Conservation (phyloP, 2,888 invertebrate genomes). For the Cantharis rufa region DNA sequence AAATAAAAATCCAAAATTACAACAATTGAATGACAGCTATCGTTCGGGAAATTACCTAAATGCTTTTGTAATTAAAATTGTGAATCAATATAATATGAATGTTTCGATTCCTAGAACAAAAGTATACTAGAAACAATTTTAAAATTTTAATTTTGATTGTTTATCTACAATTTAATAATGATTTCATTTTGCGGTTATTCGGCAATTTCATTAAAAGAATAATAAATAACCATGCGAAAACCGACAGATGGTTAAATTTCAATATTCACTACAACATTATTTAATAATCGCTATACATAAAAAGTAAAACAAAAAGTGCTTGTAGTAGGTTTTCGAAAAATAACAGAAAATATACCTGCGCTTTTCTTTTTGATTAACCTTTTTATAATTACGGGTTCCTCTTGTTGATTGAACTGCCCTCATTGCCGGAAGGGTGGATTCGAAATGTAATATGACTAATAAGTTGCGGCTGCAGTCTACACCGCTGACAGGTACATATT, state of each 20-base stretch:
- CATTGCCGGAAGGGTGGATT: conserved; percentile 17
- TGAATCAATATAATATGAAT: not conserved
- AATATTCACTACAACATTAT: not conserved
- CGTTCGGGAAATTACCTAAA: not conserved
- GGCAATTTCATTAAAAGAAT: not conserved
- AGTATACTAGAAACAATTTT: not conserved
- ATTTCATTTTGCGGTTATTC: not conserved
- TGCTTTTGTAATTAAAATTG: not conserved
- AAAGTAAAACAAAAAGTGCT: not conserved
- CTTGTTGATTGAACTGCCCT: conserved; percentile 9
- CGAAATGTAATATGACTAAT: conserved; percentile 8
- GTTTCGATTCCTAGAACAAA: not conserved
- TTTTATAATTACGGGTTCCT: conserved; percentile 14
- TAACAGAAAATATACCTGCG: not conserved
- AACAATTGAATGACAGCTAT: not conserved
- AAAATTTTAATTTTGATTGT: not conserved
- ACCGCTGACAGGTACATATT: conserved; percentile 31
- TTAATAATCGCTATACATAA: not conserved
- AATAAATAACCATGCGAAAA: not conserved
- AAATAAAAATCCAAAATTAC: too few relatives aligned
- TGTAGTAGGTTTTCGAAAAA: not conserved
- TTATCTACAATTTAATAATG: not conserved
- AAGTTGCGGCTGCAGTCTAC: conserved; percentile 10
- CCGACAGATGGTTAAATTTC: not conserved
- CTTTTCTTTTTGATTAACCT: conserved; percentile 4